These are phyloP conservation scores for Ceratina australensis DNA, from an alignment of 1,140 invertebrate species.

Conservation along the genomic window DNA sequence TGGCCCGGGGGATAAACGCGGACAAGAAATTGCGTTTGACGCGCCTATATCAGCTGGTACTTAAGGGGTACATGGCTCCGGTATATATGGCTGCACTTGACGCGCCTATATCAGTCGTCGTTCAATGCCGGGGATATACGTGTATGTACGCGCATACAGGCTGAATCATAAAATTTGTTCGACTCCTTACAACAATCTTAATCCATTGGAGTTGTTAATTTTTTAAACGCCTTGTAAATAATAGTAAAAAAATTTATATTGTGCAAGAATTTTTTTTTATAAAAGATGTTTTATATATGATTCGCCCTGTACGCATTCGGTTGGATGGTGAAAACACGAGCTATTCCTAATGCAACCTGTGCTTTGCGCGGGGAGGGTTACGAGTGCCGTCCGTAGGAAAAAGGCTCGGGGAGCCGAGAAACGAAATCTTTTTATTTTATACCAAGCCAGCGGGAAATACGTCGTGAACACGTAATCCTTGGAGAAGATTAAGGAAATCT, in stretches of 20 bases:
- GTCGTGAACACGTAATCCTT: background rate
- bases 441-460: background rate
- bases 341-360: conserved; percentile 10
- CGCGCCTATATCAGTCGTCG: conserved; percentile 31
- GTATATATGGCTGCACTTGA: conserved; percentile 32
- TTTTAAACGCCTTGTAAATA: no score
- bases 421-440: background rate
- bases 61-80: conserved; percentile 33
- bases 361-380: background rate
- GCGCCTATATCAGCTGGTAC: conserved; percentile 42
- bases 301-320: background rate
- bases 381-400: background rate
- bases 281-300: no score
- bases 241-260: no score
- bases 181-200: no score
- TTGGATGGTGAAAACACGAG: background rate
- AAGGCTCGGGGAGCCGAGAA: background rate
- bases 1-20: conserved; percentile 49
- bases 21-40: conserved; percentile 61
- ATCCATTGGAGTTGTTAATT: no score
- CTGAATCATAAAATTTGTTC: background rate
- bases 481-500: conserved; percentile 2
- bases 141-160: background rate
- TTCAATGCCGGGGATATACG: conserved; percentile 22
- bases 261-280: no score